A percentile compares a stretch with the other conserved stretches of the same genome.
Evolutionary conservation across 2,888 invertebrate species (phyloP).

Genomic region (Nudaria mundana): DNA sequence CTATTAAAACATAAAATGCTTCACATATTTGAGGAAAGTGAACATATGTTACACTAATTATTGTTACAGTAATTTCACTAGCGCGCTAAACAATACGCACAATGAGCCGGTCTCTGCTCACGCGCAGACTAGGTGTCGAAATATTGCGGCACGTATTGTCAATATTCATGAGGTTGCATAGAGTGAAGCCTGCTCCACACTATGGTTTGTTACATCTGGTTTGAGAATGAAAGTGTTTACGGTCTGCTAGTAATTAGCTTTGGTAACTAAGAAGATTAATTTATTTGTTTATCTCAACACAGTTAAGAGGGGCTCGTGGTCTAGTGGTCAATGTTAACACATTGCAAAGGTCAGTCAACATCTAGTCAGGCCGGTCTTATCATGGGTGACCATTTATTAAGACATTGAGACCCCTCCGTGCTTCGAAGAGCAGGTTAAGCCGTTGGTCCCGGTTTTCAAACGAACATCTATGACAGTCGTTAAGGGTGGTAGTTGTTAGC

Average conservation of each 20-base stretch:
- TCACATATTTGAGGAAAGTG: constrained; percentile 14
- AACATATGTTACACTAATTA: constrained; percentile 13
- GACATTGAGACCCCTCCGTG: too few relatives aligned
- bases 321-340: too few relatives aligned
- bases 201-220: constrained; percentile 6
- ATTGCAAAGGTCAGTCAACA: too few relatives aligned
- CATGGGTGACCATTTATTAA: too few relatives aligned
- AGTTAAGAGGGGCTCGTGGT: too few relatives aligned
- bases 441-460: too few relatives aligned
- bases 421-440: too few relatives aligned
- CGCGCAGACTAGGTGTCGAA: constrained; percentile 24
- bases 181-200: constrained; percentile 10
- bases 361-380: too few relatives aligned
- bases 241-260: constrained; percentile 3
- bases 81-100: constrained; percentile 4
- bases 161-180: constrained; percentile 38
- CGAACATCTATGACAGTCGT: too few relatives aligned
- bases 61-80: constrained; percentile 25
- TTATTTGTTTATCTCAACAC: too few relatives aligned
- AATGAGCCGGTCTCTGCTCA: constrained; percentile 14
- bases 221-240: constrained; percentile 8
- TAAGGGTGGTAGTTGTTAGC: too few relatives aligned
- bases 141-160: constrained; percentile 31
- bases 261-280: background rate
- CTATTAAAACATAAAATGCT: constrained; percentile 7